Base-by-base conservation (phyloP, 2,888 invertebrate genomes). In the Eilema depressum region DNA sequence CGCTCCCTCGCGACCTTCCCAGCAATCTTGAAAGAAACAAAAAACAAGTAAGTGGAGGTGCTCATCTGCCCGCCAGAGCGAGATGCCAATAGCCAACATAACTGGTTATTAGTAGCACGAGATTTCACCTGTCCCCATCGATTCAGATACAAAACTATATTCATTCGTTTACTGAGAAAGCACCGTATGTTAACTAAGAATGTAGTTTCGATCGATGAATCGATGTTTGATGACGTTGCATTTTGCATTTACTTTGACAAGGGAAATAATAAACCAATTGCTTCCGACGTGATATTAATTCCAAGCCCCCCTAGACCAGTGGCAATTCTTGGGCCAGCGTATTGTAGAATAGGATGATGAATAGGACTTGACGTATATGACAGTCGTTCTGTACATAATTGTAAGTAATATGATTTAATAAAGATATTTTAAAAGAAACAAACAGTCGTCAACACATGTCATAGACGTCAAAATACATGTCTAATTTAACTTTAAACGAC, bases 71-170 rank as follows among this genome's bases (percentile, higher is more conserved):
- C 71, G 78, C 74, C 77, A 75, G 79, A 85, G 80, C 80, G 76
- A 84, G 84, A 83, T 76, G 82, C 81, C 79, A 66, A 83, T 71
- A 77, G 47, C 61, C 69, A 68, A 67, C 75, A 81, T 81, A 87
- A 92, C 92, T 90, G 91, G 92, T 91, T 86, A 83, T 91, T 91
- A 86, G 90, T 91, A 80, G 92, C 79, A 88, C 91, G 84, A 74
- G 90, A 91, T 92, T 92, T 92, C 92, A 92, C 92, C 89, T 89
- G 87, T 82, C 83, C 77, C 71, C 80, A 76, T 80, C 81, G 81
- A 79, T 83, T 82, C 84, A 77, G 80, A 80, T 83, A 84, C 82
- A 81, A 85, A 85, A 84, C 77, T 83, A 81, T 81, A 77, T 74
- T 76, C 76, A 80, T 77, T 76, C 76, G 80, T 76, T 83, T 81